These are phyloP conservation scores for Mizuhopecten yessoensis DNA, from an alignment of 1,140 invertebrate genomes.

Conservation along the genomic window DNA sequence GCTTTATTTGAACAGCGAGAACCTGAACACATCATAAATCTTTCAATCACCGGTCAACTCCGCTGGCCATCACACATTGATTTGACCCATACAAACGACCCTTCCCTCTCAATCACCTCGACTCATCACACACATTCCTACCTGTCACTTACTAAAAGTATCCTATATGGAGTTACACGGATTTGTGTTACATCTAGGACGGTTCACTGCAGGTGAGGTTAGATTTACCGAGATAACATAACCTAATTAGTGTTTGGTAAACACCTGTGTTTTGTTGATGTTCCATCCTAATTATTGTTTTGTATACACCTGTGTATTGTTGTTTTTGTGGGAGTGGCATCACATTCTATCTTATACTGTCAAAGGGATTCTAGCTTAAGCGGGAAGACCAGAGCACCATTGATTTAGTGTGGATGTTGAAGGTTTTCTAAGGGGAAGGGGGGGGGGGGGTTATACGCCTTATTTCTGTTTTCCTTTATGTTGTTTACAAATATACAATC, in stretches of 20 bases:
- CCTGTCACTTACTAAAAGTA: conserved; percentile 12
- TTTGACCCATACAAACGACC: neutral
- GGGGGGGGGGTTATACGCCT: no score
- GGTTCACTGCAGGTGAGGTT: neutral
- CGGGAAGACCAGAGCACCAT: no score
- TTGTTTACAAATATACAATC: no score
- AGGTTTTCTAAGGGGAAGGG: no score
- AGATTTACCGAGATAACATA: neutral
- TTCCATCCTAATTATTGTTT: conserved; percentile 11
- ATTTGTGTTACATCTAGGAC: neutral
- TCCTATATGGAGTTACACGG: neutral
- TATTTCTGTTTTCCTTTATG: no score
- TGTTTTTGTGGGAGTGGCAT: neutral
- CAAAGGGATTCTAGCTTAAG: no score
- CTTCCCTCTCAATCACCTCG: conserved; percentile 23
- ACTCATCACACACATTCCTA: conserved; percentile 17
- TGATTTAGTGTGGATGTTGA: no score
- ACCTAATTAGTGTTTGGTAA: neutral
- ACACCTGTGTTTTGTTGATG: neutral
- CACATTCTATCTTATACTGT: neutral
- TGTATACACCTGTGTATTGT: neutral
- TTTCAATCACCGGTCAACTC: conserved; percentile 26
- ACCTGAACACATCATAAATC: conserved; percentile 31
- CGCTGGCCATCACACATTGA: conserved; percentile 10
- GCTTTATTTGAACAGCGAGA: neutral